Conservation (phyloP, 2,797 vertebrate species). For the Xyrichtys novacula region DNA sequence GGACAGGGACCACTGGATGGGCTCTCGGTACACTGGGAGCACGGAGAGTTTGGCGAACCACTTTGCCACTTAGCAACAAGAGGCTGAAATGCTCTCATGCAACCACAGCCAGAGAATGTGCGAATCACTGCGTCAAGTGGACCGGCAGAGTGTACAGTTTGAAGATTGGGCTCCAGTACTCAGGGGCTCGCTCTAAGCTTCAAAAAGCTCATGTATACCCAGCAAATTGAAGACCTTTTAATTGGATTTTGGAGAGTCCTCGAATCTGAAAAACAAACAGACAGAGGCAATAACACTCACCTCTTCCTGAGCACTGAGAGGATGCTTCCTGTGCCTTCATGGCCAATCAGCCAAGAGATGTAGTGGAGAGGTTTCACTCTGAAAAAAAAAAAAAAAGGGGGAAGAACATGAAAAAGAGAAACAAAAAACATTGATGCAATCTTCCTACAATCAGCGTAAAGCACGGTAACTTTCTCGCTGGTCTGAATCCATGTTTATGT, state of each 20-base stretch:
- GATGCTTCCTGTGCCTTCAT: constrained; percentile 97
- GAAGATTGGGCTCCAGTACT: constrained; percentile 57
- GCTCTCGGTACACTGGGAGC: constrained; percentile 50
- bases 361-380: constrained; percentile 98
- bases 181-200: constrained; percentile 20
- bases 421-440: constrained; percentile 58
- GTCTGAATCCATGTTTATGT: constrained; percentile 55
- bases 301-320: constrained; percentile 95
- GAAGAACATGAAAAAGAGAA: constrained; percentile 44
- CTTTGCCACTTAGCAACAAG: constrained; percentile 69
- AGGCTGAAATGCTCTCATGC: constrained; percentile 62
- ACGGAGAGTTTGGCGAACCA: constrained; percentile 56
- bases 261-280: constrained; percentile 64
- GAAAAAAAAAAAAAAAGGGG: constrained; percentile 26
- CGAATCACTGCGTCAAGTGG: constrained; percentile 66
- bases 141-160: constrained; percentile 46
- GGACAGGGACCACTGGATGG: constrained; percentile 49
- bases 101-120: constrained; percentile 53
- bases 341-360: constrained; percentile 97
- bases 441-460: constrained; percentile 48
- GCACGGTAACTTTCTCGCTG: constrained; percentile 24
- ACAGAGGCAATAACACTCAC: constrained; percentile 82
- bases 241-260: constrained; percentile 73
- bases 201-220: constrained; percentile 52
- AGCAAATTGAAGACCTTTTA: constrained; percentile 76